Evolutionary conservation across 1,140 invertebrate genomes (phyloP).

Genomic region (Listronotus oregonensis): DNA sequence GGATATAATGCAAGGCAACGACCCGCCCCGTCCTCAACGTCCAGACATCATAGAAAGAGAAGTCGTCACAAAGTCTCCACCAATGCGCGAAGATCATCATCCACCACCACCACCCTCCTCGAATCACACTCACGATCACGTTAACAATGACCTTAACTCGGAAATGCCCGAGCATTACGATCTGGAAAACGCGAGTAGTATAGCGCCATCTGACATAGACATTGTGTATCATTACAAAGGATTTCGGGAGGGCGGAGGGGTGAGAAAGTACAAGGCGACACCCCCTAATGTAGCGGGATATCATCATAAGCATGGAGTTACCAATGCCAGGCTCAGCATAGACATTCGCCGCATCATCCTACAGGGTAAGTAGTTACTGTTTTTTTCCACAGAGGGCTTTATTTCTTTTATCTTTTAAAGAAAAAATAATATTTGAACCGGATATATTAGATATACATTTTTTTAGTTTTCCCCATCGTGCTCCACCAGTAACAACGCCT

Average conservation of each 20-base stretch:
- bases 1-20: constrained; percentile 66
- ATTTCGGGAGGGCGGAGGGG: constrained; percentile 77
- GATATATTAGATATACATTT: too few relatives aligned
- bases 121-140: constrained; percentile 70
- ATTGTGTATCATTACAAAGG: constrained; percentile 97
- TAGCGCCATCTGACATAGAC: constrained; percentile 96
- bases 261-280: constrained; percentile 83
- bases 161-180: constrained; percentile 96
- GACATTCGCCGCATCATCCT: constrained; percentile 72
- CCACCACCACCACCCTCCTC: constrained; percentile 69
- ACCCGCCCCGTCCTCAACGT: constrained; percentile 73
- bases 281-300: constrained; percentile 73
- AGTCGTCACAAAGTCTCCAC: constrained; percentile 79
- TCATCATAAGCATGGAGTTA: constrained; percentile 77
- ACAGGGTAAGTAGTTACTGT: constrained; percentile 52
- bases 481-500: constrained; percentile 67
- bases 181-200: constrained; percentile 94
- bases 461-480: constrained; percentile 38
- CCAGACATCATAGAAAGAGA: constrained; percentile 94
- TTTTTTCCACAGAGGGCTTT: too few relatives aligned
- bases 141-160: constrained; percentile 68
- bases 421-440: too few relatives aligned
- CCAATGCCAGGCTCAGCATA: constrained; percentile 66
- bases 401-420: too few relatives aligned
- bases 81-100: constrained; percentile 76